Evolutionary conservation across 2,888 invertebrate genomes (phyloP).

Genomic region (Microdon myrmicae): DNA sequence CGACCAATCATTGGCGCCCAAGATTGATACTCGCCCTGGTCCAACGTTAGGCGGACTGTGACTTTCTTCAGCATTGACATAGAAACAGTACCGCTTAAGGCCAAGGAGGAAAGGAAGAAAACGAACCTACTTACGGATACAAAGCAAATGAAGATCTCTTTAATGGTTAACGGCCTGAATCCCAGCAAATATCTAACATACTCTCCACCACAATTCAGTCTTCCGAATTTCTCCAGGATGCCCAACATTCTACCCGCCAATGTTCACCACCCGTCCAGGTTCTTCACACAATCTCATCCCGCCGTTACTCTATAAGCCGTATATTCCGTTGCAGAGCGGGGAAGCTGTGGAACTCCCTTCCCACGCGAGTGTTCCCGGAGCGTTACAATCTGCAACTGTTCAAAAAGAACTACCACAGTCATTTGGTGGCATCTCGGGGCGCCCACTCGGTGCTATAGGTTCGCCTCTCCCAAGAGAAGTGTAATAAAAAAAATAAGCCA

Average conservation of each 20-base stretch:
- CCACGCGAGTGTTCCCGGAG: too few relatives aligned
- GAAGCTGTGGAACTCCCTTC: too few relatives aligned
- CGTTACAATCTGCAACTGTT: too few relatives aligned
- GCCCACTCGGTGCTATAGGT: too few relatives aligned
- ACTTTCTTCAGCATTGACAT: conserved; percentile 9
- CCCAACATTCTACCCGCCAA: conserved; percentile 64
- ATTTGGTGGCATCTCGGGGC: too few relatives aligned
- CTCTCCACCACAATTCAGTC: too few relatives aligned
- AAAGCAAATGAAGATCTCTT: too few relatives aligned
- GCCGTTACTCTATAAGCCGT: conserved; percentile 53
- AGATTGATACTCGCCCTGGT: conserved; percentile 1
- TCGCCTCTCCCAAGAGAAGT: too few relatives aligned
- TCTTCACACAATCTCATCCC: conserved; percentile 70
- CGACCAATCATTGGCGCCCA: neutral
- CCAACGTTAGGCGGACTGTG: conserved; percentile 3
- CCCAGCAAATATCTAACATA: neutral
- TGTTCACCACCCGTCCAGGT: conserved; percentile 70
- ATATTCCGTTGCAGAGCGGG: too few relatives aligned
- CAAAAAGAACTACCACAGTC: too few relatives aligned
- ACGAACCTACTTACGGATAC: conserved; percentile 11
- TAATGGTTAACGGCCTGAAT: conserved; percentile 18
- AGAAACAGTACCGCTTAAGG: conserved; percentile 1
- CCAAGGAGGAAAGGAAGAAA: conserved; percentile 30
- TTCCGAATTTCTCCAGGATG: conserved; percentile 62
- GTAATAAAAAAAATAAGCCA: too few relatives aligned